Percentiles rank a stretch among this genome's conserved stretches.
Evolutionary conservation across 2,113 vertebrate genomes (phyloP).

Genomic region (Megalops atlanticus): DNA sequence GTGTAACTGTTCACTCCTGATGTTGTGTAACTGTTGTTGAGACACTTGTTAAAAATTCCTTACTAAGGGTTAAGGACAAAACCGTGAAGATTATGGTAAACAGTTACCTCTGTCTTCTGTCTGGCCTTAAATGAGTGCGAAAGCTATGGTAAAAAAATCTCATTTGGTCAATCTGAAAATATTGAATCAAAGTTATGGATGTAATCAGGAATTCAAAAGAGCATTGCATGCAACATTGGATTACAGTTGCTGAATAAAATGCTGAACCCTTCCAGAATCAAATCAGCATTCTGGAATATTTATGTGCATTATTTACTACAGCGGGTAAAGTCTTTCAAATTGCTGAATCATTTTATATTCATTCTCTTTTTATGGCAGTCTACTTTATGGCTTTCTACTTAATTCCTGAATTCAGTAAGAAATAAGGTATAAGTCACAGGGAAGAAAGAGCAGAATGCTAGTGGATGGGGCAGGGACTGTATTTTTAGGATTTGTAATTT

Average conservation of each 20-base stretch:
- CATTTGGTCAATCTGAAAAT: neutral
- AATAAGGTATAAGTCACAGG: conserved; percentile 31
- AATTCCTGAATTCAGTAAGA: conserved; percentile 33
- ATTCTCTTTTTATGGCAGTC: conserved; percentile 38
- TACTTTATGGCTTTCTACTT: conserved; percentile 50
- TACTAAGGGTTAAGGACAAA: neutral
- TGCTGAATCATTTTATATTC: conserved; percentile 44
- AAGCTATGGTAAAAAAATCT: neutral
- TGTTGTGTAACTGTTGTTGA: no score
- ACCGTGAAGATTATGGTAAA: neutral
- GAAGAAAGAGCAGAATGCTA: conserved; percentile 34
- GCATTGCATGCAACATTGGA: conserved; percentile 6
- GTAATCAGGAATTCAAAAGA: conserved; percentile 10
- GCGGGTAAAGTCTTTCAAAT: conserved; percentile 25
- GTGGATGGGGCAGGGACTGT: conserved; percentile 28
- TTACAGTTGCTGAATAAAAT: neutral
- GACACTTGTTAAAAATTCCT: neutral
- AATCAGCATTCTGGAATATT: conserved; percentile 17
- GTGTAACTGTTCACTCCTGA: no score
- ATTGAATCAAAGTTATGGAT: neutral
- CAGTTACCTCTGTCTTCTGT: neutral
- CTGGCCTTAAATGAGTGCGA: neutral
- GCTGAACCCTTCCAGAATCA: neutral
- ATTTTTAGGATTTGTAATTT: conserved; percentile 44
- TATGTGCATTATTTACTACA: conserved; percentile 19